phyloP scores from a whole-genome alignment of 1,140 invertebrate species.

The Euwallacea fornicatus region DNA sequence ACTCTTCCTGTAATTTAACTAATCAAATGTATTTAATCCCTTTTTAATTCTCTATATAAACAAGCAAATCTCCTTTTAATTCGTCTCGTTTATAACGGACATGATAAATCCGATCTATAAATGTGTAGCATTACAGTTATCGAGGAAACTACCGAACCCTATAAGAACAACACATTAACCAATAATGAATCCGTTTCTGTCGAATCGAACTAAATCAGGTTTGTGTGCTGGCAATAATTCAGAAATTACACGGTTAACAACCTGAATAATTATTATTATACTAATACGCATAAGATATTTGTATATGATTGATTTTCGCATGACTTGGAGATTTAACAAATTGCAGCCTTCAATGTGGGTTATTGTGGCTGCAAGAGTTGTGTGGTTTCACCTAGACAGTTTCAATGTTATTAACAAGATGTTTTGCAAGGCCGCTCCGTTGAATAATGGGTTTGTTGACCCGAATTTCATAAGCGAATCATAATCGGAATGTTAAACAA shows the following conservation, averaged over 20 bases:
- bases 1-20: too few relatives aligned
- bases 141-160: background rate
- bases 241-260: constrained; percentile 22
- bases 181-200: constrained; percentile 20
- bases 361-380: background rate
- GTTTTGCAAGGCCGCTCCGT: constrained; percentile 2
- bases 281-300: constrained; percentile 1
- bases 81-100: constrained; percentile 1
- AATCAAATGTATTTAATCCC: too few relatives aligned
- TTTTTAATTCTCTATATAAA: too few relatives aligned
- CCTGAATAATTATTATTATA: constrained; percentile 27
- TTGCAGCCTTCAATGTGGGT: background rate
- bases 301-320: too few relatives aligned
- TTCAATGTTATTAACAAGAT: background rate
- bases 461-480: too few relatives aligned
- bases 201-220: background rate
- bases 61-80: too few relatives aligned
- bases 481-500: too few relatives aligned
- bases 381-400: background rate
- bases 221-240: constrained; percentile 22
- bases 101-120: background rate
- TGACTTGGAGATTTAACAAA: background rate
- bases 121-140: background rate
- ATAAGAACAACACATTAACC: background rate
- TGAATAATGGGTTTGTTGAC: too few relatives aligned